A percentile compares a stretch with the other conserved stretches of the same genome.
Evolutionary conservation across 2,113 vertebrate species (phyloP).

Genomic region (Polyodon spathula): DNA sequence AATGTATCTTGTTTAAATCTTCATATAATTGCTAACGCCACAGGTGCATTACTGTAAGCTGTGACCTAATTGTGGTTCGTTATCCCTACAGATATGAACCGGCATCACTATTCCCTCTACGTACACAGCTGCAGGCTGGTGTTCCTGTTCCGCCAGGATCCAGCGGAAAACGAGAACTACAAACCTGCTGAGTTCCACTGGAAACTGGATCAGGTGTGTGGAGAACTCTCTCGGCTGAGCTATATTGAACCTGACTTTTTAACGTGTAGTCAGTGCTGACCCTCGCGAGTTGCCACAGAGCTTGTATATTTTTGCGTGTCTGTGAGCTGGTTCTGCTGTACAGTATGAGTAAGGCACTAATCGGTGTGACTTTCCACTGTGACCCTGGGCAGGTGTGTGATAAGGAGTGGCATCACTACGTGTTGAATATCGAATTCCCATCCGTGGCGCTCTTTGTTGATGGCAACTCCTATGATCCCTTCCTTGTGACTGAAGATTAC

Average conservation of each 20-base stretch:
- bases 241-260: too few species aligned
- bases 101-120: constrained; percentile 84
- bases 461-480: constrained; percentile 76
- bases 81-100: constrained; percentile 75
- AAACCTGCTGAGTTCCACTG: constrained; percentile 94
- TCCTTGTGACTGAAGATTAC: constrained; percentile 89
- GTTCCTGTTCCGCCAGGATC: constrained; percentile 87
- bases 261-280: too few species aligned
- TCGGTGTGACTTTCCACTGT: not conserved
- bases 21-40: not conserved
- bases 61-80: not conserved
- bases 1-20: too few species aligned
- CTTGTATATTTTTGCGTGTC: too few species aligned
- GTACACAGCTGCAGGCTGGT: constrained; percentile 85
- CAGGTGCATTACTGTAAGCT: too few species aligned
- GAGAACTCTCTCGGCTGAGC: too few species aligned
- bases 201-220: constrained; percentile 86
- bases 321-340: too few species aligned
- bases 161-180: constrained; percentile 69
- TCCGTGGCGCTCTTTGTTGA: constrained; percentile 79
- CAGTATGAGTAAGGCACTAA: not conserved
- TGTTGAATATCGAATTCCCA: constrained; percentile 82
- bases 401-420: constrained; percentile 95
- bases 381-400: constrained; percentile 78
- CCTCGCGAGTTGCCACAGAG: too few species aligned